Percentiles rank a stretch among this genome's conserved stretches.
These are phyloP conservation scores for Geopemphigus sp. DNA, from an alignment of 1,140 invertebrate species.

Conservation along the genomic window DNA sequence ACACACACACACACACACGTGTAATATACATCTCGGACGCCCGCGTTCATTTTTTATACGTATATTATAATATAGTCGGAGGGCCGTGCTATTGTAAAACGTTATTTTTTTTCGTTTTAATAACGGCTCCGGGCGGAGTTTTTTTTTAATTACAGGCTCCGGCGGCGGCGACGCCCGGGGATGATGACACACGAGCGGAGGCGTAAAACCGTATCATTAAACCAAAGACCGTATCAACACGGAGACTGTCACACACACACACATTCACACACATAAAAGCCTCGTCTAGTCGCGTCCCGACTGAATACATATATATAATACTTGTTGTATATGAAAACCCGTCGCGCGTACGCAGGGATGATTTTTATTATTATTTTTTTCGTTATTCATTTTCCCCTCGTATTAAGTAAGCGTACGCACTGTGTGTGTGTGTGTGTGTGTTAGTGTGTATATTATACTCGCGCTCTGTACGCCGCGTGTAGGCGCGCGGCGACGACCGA, in stretches of 20 bases:
- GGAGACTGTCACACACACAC: not conserved
- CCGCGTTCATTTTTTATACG: no score
- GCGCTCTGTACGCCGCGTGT: not conserved
- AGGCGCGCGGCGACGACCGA: not conserved
- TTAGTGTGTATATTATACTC: no score
- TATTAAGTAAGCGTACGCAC: no score
- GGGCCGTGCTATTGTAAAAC: conserved; percentile 3
- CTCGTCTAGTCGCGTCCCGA: conserved; percentile 25
- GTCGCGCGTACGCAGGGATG: not conserved
- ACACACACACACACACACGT: no score
- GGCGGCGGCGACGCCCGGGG: no score
- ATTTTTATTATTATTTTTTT: conserved; percentile 30
- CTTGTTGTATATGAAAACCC: conserved; percentile 7
- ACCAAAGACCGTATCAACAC: conserved; percentile 12
- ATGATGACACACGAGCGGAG: conserved; percentile 7
- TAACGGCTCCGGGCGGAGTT: conserved; percentile 14
- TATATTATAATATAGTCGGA: not conserved
- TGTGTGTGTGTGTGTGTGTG: no score
- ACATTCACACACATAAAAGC: not conserved
- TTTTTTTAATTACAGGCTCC: conserved; percentile 34
- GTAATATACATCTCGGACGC: not conserved
- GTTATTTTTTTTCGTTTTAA: conserved; percentile 16
- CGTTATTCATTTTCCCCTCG: not conserved
- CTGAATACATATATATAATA: no score
- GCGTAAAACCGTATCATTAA: conserved; percentile 45